Percentiles rank a stretch among this genome's conserved stretches.
These are phyloP conservation scores for Neodiprion pinetum DNA, from an alignment of 1,140 invertebrate genomes.

Conservation along the genomic window DNA sequence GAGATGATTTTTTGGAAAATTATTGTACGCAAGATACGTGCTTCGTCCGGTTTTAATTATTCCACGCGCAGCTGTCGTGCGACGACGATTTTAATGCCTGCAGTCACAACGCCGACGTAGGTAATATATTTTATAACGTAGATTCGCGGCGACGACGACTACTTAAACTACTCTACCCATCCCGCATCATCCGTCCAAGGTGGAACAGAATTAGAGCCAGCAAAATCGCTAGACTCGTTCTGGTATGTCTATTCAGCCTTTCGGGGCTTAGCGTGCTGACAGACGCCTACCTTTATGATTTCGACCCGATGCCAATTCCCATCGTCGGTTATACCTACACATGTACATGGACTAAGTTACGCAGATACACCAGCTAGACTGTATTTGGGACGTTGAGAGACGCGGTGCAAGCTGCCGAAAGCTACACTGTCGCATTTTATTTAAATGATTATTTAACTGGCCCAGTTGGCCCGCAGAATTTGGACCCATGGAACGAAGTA, in stretches of 20 bases:
- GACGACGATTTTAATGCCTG: too few relatives aligned
- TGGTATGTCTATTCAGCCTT: slow-evolving; percentile 1
- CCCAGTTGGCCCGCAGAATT: slow-evolving; percentile 38
- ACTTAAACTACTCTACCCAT: too few relatives aligned
- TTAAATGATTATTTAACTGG: slow-evolving; percentile 35
- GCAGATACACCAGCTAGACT: slow-evolving; percentile 42
- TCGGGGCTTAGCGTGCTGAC: slow-evolving; percentile 27
- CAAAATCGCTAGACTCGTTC: not conserved
- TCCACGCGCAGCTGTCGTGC: too few relatives aligned
- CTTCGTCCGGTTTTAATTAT: too few relatives aligned
- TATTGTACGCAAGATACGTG: too few relatives aligned
- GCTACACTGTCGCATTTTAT: too few relatives aligned
- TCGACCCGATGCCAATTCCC: slow-evolving; percentile 24
- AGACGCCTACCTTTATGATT: slow-evolving; percentile 29
- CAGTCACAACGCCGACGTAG: too few relatives aligned
- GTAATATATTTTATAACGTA: too few relatives aligned
- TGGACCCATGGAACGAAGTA: slow-evolving; percentile 25
- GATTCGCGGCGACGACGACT: too few relatives aligned
- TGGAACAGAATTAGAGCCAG: not conserved
- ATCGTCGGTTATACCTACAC: slow-evolving; percentile 19
- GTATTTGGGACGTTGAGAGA: slow-evolving; percentile 51
- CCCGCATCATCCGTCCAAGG: not conserved
- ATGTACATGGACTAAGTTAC: not conserved
- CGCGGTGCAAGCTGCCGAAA: slow-evolving; percentile 11
- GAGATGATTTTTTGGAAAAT: too few relatives aligned